These are phyloP conservation scores for Erebia aethiops DNA, from an alignment of 2,888 invertebrate species.

Conservation along the genomic window DNA sequence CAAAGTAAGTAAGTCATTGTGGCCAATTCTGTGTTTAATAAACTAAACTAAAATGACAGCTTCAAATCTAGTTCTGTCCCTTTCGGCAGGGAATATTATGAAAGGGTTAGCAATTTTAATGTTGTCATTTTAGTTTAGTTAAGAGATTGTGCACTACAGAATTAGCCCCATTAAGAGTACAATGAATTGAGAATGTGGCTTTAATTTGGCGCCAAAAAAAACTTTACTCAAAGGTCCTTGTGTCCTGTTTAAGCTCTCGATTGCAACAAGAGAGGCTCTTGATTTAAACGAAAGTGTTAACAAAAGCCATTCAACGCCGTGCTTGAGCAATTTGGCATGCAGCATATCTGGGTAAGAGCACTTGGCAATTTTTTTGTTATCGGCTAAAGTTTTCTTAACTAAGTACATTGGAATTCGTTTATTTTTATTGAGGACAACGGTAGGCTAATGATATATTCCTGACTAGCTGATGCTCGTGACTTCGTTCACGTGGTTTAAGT, in stretches of 20 bases:
- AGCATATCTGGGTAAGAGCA: constrained; percentile 13
- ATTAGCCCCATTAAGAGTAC: no score
- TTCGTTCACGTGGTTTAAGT: no score
- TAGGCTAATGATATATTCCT: no score
- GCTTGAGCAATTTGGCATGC: constrained; percentile 28
- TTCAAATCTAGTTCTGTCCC: no score
- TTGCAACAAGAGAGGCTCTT: constrained; percentile 32
- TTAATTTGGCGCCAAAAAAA: not conserved
- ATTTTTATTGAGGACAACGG: not conserved
- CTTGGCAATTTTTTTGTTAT: constrained; percentile 9
- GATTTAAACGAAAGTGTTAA: constrained; percentile 37
- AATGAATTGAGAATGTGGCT: not conserved
- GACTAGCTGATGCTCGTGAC: no score
- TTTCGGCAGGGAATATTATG: no score
- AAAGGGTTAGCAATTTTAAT: no score
- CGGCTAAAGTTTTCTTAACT: constrained; percentile 2
- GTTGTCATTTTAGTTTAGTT: no score
- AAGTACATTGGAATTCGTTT: not conserved
- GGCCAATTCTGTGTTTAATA: not conserved
- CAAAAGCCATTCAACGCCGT: constrained; percentile 33
- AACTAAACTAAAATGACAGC: no score
- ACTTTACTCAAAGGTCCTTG: not conserved
- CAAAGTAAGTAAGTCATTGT: not conserved
- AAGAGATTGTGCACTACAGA: no score
- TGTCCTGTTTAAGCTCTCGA: constrained; percentile 13